Evolutionary conservation across 2,797 vertebrate genomes (phyloP).

Genomic region (Oophaga sylvatica): DNA sequence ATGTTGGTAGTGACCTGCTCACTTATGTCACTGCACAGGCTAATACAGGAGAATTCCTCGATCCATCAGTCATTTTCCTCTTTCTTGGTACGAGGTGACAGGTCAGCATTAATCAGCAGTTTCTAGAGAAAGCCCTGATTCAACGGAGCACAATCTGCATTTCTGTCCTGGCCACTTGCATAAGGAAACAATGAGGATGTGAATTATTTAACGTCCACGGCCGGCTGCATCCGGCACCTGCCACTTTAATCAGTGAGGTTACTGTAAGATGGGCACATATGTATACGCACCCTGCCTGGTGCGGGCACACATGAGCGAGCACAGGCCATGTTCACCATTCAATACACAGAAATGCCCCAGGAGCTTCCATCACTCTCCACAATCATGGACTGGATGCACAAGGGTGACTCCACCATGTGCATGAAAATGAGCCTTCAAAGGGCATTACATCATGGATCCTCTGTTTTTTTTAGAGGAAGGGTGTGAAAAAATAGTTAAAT

Average conservation of each 20-base stretch:
- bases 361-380: background rate
- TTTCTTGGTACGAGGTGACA: background rate
- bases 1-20: background rate
- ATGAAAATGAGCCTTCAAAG: background rate
- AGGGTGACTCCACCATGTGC: background rate
- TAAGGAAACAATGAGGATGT: conserved; percentile 67
- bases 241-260: conserved; percentile 60
- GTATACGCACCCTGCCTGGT: background rate
- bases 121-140: background rate
- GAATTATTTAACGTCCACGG: conserved; percentile 80
- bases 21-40: background rate
- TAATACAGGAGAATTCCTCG: background rate
- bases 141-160: conserved; percentile 27
- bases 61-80: background rate
- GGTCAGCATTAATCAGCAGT: conserved; percentile 3
- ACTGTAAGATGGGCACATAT: background rate
- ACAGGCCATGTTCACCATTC: conserved; percentile 11
- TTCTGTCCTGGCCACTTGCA: conserved; percentile 61
- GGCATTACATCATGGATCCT: too few relatives aligned
- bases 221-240: conserved; percentile 69
- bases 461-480: too few relatives aligned
- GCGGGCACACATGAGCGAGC: conserved; percentile 3
- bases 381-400: background rate
- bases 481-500: too few relatives aligned
- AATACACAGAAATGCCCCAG: background rate